Evolutionary conservation across 2,888 invertebrate species (phyloP).

Genomic region (Stomorhina lunata): DNA sequence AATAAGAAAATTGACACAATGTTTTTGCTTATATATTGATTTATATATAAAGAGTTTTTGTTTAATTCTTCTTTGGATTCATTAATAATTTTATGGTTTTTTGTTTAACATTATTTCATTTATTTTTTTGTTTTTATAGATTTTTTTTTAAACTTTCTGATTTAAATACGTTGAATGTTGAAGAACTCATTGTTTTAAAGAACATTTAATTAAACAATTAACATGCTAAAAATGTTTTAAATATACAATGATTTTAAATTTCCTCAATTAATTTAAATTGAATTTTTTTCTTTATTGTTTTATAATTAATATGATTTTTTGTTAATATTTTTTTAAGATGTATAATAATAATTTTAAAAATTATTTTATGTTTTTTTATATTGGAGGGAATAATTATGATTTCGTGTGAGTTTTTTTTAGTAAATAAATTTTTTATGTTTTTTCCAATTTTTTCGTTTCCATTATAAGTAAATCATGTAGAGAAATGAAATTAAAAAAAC

Average conservation of each 20-base stretch:
- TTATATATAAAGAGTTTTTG: conserved; percentile 42
- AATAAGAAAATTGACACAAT: conserved; percentile 64
- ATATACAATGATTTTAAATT: conserved; percentile 57
- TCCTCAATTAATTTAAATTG: conserved; percentile 9
- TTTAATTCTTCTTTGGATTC: conserved; percentile 13
- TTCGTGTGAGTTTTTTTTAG: conserved; percentile 65
- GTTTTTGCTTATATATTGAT: conserved; percentile 41
- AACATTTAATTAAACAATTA: conserved; percentile 64
- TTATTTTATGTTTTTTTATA: conserved; percentile 68
- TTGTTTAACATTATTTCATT: conserved; percentile 32
- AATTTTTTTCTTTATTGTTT: conserved; percentile 56
- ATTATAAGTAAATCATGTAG: conserved; percentile 31
- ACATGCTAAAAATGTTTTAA: conserved; percentile 62
- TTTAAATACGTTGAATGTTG: conserved; percentile 58
- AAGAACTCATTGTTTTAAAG: conserved; percentile 61
- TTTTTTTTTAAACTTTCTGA: conserved; percentile 1
- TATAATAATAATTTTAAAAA: conserved; percentile 76
- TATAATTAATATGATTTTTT: conserved; percentile 46
- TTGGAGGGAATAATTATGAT: conserved; percentile 78
- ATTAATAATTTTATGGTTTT: conserved; percentile 56
- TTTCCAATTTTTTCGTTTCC: conserved; percentile 3
- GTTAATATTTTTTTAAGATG: conserved; percentile 55
- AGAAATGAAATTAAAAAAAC: conserved; percentile 6
- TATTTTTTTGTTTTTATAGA: conserved; percentile 4
- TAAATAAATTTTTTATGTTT: not conserved